phyloP scores from a whole-genome alignment of 2,797 vertebrate genomes.

The Halcyon badia region DNA sequence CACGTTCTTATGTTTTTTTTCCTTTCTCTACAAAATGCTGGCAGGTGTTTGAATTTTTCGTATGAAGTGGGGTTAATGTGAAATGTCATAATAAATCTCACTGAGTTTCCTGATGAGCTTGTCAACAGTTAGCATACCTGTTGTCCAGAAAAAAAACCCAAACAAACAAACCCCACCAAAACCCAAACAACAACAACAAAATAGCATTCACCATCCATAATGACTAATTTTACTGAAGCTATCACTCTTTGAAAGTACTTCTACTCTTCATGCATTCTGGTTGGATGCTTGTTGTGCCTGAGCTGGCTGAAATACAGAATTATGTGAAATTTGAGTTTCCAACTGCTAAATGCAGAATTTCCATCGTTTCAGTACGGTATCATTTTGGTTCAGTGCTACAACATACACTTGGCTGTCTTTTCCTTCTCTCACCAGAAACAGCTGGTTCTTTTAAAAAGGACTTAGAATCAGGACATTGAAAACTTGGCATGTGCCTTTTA shows the following conservation, averaged over 20 bases:
- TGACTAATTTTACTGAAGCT: not conserved
- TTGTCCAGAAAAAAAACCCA: not conserved
- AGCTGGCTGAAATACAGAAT: conserved; percentile 9
- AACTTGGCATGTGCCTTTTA: not conserved
- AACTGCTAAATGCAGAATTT: not conserved
- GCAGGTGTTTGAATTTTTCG: not conserved
- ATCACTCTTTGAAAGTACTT: not conserved
- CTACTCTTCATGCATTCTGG: not conserved
- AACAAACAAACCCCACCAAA: not conserved
- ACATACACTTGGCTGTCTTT: not conserved
- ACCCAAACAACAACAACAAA: too few species aligned
- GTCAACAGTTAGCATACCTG: not conserved
- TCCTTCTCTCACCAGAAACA: not conserved
- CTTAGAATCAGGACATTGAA: not conserved
- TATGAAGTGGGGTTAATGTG: not conserved
- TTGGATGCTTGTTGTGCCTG: not conserved
- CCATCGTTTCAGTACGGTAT: not conserved
- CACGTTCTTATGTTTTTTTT: not conserved
- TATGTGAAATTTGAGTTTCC: not conserved
- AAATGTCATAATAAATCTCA: not conserved
- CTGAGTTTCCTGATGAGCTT: not conserved
- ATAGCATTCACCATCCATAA: not conserved
- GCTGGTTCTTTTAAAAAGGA: conserved; percentile 22
- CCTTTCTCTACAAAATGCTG: not conserved
- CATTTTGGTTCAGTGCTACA: not conserved